These are phyloP conservation scores for Empis livida DNA, from an alignment of 2,888 invertebrate species.

Conservation along the genomic window DNA sequence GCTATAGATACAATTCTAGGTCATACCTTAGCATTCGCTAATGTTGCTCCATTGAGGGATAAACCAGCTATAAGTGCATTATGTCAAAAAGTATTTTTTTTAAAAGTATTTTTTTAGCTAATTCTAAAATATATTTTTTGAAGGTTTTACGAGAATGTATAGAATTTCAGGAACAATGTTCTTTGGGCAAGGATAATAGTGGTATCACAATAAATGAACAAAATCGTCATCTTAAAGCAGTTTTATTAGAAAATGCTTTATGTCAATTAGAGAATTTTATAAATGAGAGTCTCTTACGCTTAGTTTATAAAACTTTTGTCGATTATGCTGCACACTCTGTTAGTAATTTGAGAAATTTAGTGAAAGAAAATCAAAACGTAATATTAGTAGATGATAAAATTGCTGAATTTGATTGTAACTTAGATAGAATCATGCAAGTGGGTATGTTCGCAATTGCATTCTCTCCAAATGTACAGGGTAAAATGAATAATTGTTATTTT, in stretches of 20 bases:
- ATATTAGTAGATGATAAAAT: conserved; percentile 24
- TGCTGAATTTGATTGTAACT: conserved; percentile 33
- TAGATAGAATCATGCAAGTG: conserved; percentile 32
- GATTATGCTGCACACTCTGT: conserved; percentile 28
- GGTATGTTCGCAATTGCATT: conserved; percentile 31
- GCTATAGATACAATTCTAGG: conserved; percentile 25
- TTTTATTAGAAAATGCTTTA: conserved; percentile 26
- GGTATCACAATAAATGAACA: conserved; percentile 14
- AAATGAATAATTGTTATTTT: neutral
- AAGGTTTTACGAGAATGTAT: conserved; percentile 27
- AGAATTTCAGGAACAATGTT: conserved; percentile 26
- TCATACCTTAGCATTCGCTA: conserved; percentile 30
- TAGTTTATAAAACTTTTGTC: conserved; percentile 26
- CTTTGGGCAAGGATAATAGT: conserved; percentile 8
- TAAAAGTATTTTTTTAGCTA: neutral
- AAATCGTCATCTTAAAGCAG: conserved; percentile 26
- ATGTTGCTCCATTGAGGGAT: conserved; percentile 27
- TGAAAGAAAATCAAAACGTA: conserved; percentile 17
- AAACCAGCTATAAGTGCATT: conserved; percentile 29
- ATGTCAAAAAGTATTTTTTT: conserved; percentile 24
- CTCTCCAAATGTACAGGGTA: conserved; percentile 24
- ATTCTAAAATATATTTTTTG: conserved; percentile 2
- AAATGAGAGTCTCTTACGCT: conserved; percentile 28
- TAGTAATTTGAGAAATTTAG: conserved; percentile 21
- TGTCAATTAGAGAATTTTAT: conserved; percentile 29